Percentiles rank a stretch among this genome's conserved stretches.
These are phyloP conservation scores for Anisognathus igniventris DNA, from an alignment of 2,797 vertebrate genomes.

Conservation along the genomic window DNA sequence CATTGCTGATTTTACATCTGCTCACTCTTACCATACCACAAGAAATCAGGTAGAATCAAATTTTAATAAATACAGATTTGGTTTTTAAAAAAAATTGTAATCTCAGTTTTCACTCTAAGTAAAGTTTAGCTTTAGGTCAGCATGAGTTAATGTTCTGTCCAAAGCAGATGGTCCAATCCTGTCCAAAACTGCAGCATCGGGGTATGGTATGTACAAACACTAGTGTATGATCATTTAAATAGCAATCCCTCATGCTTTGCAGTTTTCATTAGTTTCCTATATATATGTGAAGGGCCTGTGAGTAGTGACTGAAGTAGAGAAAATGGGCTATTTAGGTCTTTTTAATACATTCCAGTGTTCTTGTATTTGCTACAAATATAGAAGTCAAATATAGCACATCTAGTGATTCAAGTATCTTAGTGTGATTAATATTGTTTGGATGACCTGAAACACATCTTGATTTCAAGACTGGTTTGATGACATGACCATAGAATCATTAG, in stretches of 20 bases:
- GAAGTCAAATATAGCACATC: not conserved
- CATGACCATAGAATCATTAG: not conserved
- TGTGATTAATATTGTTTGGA: not conserved
- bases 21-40: not conserved
- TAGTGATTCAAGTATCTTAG: not conserved
- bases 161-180: not conserved
- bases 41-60: not conserved
- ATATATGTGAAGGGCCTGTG: conserved; percentile 11
- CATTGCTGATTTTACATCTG: not conserved
- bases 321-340: not conserved
- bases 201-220: not conserved
- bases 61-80: not conserved
- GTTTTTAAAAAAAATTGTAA: not conserved
- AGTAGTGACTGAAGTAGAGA: conserved; percentile 15
- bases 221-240: not conserved
- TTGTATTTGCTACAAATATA: not conserved
- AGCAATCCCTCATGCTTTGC: not conserved
- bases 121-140: not conserved
- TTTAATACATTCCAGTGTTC: conserved; percentile 7
- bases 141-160: not conserved
- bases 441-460: not conserved
- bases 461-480: not conserved
- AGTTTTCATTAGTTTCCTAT: conserved; percentile 14
- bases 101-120: not conserved
- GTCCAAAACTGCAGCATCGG: not conserved